Conservation (phyloP, 2,113 vertebrate genomes). For the Sardina pilchardus region DNA sequence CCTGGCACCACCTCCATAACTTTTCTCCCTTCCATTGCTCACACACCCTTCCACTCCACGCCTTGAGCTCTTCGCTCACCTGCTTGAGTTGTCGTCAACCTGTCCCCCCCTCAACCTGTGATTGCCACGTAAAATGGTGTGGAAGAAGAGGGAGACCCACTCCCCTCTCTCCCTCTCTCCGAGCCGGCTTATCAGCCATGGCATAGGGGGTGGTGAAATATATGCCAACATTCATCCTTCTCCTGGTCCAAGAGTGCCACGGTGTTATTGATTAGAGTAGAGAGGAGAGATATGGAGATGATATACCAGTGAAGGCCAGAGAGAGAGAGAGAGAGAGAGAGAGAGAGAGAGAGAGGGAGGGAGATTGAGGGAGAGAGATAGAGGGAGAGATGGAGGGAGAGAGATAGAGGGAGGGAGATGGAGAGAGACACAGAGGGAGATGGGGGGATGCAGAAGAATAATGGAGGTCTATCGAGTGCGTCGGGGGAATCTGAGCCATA, state of each 20-base stretch:
- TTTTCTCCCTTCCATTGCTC: background rate
- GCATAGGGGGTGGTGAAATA: background rate
- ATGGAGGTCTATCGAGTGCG: background rate
- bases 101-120: background rate
- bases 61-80: background rate
- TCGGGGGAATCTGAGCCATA: background rate
- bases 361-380: background rate
- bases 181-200: background rate
- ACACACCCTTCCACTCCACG: background rate
- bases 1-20: background rate
- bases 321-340: conserved; percentile 9
- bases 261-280: background rate
- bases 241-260: background rate
- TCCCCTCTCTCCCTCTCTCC: background rate
- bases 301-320: background rate
- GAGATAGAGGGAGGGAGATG: background rate
- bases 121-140: background rate
- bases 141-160: background rate
- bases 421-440: background rate
- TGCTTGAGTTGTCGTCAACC: background rate
- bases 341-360: background rate
- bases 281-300: background rate
- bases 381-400: background rate
- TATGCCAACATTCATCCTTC: background rate
- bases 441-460: background rate